phyloP scores from a whole-genome alignment of 2,797 vertebrate genomes.

The Xenops minutus region DNA sequence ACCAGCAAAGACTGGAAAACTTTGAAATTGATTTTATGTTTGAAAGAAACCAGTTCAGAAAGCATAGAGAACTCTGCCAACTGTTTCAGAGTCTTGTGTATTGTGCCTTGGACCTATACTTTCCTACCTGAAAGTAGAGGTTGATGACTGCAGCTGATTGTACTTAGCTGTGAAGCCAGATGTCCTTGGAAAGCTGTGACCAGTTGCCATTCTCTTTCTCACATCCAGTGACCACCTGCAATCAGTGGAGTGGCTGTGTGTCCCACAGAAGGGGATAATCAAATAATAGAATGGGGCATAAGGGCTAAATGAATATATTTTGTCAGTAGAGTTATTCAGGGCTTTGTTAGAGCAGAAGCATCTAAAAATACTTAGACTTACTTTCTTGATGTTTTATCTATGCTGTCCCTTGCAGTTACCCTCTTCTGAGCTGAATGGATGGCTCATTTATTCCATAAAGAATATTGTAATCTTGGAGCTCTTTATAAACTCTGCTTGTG shows the following conservation, averaged over 20 bases:
- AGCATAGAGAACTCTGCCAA: not conserved
- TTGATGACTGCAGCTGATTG: not conserved
- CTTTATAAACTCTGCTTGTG: not conserved
- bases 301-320: not conserved
- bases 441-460: not conserved
- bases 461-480: not conserved
- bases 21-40: not conserved
- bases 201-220: not conserved
- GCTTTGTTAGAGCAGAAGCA: not conserved
- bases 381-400: not conserved
- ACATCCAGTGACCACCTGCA: not conserved
- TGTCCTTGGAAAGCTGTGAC: not conserved
- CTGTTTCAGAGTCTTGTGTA: not conserved
- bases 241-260: not conserved
- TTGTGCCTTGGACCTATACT: not conserved
- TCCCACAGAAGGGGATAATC: not conserved
- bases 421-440: not conserved
- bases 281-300: not conserved
- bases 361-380: not conserved
- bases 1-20: not conserved
- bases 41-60: not conserved
- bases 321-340: not conserved
- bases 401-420: not conserved
- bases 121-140: not conserved
- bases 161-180: not conserved